phyloP scores from a whole-genome alignment of 2,113 vertebrate species.

The Macroglossus sobrinus region DNA sequence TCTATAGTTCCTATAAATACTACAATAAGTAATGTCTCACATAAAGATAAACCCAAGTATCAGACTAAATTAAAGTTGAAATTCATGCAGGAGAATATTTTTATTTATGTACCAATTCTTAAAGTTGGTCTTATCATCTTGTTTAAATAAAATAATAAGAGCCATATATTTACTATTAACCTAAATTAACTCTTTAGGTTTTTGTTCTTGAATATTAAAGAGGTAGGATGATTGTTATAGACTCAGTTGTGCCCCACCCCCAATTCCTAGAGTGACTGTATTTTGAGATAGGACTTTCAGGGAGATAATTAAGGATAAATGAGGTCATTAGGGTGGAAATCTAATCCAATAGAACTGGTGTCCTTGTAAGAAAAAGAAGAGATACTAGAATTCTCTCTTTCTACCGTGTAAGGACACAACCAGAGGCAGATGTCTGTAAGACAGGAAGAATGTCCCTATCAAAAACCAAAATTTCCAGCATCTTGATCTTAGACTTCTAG shows the following conservation, averaged over 20 bases:
- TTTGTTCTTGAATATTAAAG: not conserved
- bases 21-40: not conserved
- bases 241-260: not conserved
- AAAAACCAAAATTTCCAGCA: not conserved
- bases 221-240: not conserved
- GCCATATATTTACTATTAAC: not conserved
- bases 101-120: not conserved
- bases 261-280: not conserved
- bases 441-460: not conserved
- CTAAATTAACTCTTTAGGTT: not conserved
- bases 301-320: not conserved
- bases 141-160: not conserved
- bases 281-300: not conserved
- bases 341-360: not conserved
- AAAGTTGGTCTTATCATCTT: not conserved
- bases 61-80: not conserved
- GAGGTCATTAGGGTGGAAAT: not conserved
- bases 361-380: not conserved
- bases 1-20: not conserved
- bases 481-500: not conserved
- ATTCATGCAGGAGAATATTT: not conserved
- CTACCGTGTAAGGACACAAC: fast-evolving
- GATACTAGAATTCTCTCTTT: not conserved
- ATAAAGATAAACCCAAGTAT: not conserved
- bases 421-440: not conserved